Conservation (phyloP, 92 coral and sea anemone genomes). For the Muricea muricata region DNA sequence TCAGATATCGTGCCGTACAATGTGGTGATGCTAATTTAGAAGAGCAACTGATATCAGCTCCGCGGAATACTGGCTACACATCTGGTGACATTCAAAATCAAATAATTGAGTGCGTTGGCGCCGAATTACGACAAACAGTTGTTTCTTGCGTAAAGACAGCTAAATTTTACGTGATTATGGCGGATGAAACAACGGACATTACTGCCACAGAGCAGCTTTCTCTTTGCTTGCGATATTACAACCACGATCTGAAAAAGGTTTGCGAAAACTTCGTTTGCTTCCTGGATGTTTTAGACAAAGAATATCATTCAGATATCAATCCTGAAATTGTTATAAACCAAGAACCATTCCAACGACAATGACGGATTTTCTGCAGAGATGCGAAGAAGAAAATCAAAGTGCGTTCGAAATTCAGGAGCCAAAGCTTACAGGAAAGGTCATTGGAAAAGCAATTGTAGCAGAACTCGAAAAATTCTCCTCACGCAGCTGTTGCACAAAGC, state of each 20-base stretch:
- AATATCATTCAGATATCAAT: neutral
- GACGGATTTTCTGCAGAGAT: conserved; percentile 17
- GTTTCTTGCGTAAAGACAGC: conserved; percentile 4
- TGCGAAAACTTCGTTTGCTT: conserved; percentile 9
- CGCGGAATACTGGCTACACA: too few relatives aligned
- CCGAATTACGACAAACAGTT: neutral
- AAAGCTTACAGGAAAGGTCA: neutral
- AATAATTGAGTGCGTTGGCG: conserved; percentile 13
- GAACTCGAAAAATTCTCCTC: neutral
- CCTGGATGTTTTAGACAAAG: conserved; percentile 19
- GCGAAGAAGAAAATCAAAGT: conserved; percentile 11
- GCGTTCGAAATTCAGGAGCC: conserved; percentile 2
- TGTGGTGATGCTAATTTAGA: too few relatives aligned
- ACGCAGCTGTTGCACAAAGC: conserved; percentile 11
- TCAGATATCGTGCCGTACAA: too few relatives aligned
- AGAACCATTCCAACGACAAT: conserved; percentile 16
- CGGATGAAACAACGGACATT: conserved; percentile 7
- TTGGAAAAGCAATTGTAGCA: neutral
- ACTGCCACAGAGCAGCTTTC: neutral
- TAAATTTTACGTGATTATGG: neutral
- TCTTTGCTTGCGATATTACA: conserved; percentile 24
- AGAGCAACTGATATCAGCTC: too few relatives aligned
- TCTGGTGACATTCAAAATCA: conserved; percentile 17
- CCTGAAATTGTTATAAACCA: neutral
- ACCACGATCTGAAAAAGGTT: neutral